Base-by-base conservation (phyloP, 2,888 invertebrate genomes). In the Philhelius pedissequus region DNA sequence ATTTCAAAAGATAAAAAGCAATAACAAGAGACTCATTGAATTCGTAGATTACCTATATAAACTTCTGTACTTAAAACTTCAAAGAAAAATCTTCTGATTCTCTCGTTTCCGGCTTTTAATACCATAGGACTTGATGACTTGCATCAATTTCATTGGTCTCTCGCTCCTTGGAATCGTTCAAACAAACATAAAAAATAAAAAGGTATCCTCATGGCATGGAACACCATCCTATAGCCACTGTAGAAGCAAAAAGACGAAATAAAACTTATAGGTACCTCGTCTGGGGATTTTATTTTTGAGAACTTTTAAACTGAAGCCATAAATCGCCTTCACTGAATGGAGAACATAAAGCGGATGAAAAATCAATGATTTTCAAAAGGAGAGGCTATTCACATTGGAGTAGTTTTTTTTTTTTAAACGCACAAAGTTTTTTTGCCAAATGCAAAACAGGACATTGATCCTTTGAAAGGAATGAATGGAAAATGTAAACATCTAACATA, bases 221-320 rank as follows among this genome's bases (percentile, higher is more conserved):
- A 56, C 56, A n/a, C n/a, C n/a, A n/a, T n/a, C n/a, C n/a, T n/a
- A n/a, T n/a, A n/a, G n/a, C 3, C 7, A 56, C 20, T 5, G 6
- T 7, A 5, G 11, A 18, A 30, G n/a, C 11, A 45, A 45, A 45
- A 4, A 20, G 11, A 18, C 1, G 13, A 22, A 48, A 22, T 13
- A 48, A 22, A 20, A 48, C n/a, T n/a, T n/a, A n/a, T n/a, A 48
- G 7, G 3, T 6, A 52, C 1, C 27, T 27, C 1, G 3, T n/a
- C n/a, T n/a, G n/a, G 25, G n/a, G 18, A 18, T 58, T 60, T 38
- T 40, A 38, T 25, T 40, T 60, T 38, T 15, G n/a, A 60, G 25
- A 60, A 60, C 60, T 60, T 60, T 38, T 60, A 25, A 60, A 40
- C 25, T 60, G n/a, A 40, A 60, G 40, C 22, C 58, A 58, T 58